Evolutionary conservation across 2,797 vertebrate species (phyloP).

Genomic region (Trachops cirrhosus): DNA sequence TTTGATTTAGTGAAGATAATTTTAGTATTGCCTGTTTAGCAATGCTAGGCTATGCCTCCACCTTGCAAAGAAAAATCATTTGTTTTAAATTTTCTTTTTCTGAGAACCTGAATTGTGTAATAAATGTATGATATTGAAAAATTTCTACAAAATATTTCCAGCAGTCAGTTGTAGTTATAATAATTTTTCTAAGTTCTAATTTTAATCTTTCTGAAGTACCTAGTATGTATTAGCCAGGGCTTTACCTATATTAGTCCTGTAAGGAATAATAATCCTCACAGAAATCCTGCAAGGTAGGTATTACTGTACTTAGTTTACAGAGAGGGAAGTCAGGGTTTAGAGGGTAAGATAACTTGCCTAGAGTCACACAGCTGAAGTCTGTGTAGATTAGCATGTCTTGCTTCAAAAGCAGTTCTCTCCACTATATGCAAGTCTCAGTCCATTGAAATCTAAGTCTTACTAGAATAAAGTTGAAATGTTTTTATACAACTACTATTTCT

Average conservation of each 20-base stretch:
- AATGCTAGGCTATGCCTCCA: background rate
- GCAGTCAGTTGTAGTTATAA: background rate
- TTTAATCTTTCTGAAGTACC: constrained; percentile 12
- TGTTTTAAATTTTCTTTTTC: background rate
- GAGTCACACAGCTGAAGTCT: background rate
- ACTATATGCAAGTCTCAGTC: background rate
- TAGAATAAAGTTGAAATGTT: constrained; percentile 27
- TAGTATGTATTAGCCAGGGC: background rate
- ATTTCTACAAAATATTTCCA: background rate
- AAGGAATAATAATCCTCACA: background rate
- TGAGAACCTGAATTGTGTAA: background rate
- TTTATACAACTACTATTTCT: constrained; percentile 18
- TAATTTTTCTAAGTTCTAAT: constrained; percentile 2
- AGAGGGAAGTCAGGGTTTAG: background rate
- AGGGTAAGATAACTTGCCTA: background rate
- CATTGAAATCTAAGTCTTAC: background rate
- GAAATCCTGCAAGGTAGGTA: background rate
- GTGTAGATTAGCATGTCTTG: background rate
- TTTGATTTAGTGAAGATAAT: constrained; percentile 7
- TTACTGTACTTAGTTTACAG: background rate
- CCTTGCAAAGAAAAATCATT: constrained; percentile 5
- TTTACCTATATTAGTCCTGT: background rate
- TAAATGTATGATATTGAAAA: background rate
- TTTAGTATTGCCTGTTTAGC: background rate
- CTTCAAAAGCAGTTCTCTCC: background rate